These are phyloP conservation scores for Xenops minutus DNA, from an alignment of 2,797 vertebrate genomes.

Conservation along the genomic window DNA sequence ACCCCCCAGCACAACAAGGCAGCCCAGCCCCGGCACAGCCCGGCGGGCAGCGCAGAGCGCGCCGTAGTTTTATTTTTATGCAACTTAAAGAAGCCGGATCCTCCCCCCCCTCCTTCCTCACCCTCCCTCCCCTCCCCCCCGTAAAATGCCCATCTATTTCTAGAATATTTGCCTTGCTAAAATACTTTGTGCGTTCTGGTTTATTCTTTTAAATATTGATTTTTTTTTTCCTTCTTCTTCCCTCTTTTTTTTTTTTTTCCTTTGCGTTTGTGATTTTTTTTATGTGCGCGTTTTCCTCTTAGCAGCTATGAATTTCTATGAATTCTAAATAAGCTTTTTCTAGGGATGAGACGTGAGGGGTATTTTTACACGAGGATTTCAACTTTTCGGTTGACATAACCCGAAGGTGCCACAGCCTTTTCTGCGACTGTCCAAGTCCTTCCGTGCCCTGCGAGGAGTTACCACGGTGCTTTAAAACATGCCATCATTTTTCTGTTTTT, in stretches of 20 bases:
- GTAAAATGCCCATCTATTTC: conserved; percentile 15
- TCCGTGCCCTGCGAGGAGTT: conserved; percentile 55
- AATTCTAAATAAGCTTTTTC: conserved; percentile 48
- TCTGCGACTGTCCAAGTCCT: conserved; percentile 38
- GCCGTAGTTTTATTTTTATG: conserved; percentile 69
- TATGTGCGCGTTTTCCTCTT: conserved; percentile 7
- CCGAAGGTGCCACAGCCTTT: conserved; percentile 15
- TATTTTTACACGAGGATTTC: conserved; percentile 46
- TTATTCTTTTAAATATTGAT: conserved; percentile 14
- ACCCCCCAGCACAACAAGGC: too few relatives aligned
- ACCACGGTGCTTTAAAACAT: conserved; percentile 49
- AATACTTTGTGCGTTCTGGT: conserved; percentile 13
- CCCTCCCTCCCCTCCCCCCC: not conserved
- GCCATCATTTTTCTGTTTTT: not conserved
- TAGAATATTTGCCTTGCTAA: conserved; percentile 11
- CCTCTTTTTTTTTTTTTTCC: not conserved
- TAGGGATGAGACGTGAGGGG: conserved; percentile 25
- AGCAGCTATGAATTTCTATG: conserved; percentile 43
- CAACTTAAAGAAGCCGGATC: conserved; percentile 65
- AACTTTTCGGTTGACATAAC: conserved; percentile 57
- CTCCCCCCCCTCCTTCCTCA: not conserved
- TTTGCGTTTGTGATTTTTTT: not conserved
- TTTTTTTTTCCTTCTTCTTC: not conserved
- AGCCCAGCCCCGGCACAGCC: not conserved
- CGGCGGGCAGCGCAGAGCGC: too few relatives aligned